These are phyloP conservation scores for Babyrousa celebensis DNA, from an alignment of 2,797 vertebrate genomes.

Conservation along the genomic window DNA sequence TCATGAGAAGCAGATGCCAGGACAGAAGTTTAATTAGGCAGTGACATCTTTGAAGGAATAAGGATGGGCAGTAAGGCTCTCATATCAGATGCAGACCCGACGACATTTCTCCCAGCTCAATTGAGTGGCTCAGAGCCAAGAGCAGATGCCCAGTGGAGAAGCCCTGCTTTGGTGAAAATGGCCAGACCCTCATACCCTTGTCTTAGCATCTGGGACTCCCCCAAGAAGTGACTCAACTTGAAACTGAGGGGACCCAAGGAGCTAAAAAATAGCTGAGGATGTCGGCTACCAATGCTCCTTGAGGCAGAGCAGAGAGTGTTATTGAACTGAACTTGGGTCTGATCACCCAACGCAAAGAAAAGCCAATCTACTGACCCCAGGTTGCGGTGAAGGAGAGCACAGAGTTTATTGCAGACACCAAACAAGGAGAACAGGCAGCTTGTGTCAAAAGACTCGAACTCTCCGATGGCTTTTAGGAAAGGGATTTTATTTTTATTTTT, in stretches of 20 bases:
- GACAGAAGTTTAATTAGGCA: neutral
- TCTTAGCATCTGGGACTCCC: neutral
- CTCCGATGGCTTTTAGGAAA: neutral
- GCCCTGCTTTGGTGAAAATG: neutral
- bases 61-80: neutral
- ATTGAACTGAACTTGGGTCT: no score
- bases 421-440: no score
- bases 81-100: no score
- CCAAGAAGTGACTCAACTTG: neutral
- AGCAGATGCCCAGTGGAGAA: fast-evolving
- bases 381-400: no score
- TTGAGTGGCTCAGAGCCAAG: neutral
- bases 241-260: neutral
- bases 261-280: no score
- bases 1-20: neutral
- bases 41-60: neutral
- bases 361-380: no score
- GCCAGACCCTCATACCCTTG: neutral
- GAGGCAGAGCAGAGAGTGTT: neutral
- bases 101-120: fast-evolving
- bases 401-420: no score
- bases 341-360: no score
- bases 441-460: no score
- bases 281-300: fast-evolving
- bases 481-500: neutral